Evolutionary conservation across 2,888 invertebrate species (phyloP).

Genomic region (Noctua pronuba): DNA sequence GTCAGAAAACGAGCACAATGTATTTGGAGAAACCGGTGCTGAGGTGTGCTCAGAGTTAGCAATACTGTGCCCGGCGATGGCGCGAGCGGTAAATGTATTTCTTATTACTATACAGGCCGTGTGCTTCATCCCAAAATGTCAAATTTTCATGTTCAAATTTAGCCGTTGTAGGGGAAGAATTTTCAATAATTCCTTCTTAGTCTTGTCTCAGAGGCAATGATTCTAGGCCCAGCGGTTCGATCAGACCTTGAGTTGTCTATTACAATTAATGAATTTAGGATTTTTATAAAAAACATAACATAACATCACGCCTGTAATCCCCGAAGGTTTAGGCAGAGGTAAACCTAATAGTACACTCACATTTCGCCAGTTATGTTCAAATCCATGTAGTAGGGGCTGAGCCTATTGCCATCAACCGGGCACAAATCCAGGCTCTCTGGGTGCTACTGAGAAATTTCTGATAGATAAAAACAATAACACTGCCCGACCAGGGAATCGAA

Average conservation of each 20-base stretch:
- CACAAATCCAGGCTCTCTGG: not conserved
- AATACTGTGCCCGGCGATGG: constrained; percentile 78
- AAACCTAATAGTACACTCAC: not conserved
- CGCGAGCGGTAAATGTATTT: constrained; percentile 75
- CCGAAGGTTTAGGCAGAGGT: not conserved
- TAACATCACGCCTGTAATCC: not conserved
- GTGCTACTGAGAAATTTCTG: not conserved
- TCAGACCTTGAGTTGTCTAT: not conserved
- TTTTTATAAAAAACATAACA: not conserved
- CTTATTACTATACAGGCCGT: not conserved
- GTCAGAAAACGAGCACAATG: constrained; percentile 81
- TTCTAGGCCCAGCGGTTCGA: not conserved
- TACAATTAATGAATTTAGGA: not conserved
- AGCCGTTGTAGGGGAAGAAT: not conserved
- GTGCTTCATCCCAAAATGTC: not conserved
- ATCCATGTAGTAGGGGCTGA: not conserved
- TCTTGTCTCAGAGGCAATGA: not conserved
- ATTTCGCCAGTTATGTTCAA: not conserved
- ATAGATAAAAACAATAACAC: too few species aligned
- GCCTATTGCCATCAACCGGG: not conserved
- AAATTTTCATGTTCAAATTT: not conserved
- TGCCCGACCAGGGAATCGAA: too few species aligned
- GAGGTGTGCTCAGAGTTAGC: constrained; percentile 83
- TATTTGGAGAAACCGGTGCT: constrained; percentile 81
- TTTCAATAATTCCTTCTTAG: not conserved